Percentiles rank a stretch among this genome's conserved stretches.
phyloP scores from a whole-genome alignment of 1,140 invertebrate genomes.

The Drosophila obscura region DNA sequence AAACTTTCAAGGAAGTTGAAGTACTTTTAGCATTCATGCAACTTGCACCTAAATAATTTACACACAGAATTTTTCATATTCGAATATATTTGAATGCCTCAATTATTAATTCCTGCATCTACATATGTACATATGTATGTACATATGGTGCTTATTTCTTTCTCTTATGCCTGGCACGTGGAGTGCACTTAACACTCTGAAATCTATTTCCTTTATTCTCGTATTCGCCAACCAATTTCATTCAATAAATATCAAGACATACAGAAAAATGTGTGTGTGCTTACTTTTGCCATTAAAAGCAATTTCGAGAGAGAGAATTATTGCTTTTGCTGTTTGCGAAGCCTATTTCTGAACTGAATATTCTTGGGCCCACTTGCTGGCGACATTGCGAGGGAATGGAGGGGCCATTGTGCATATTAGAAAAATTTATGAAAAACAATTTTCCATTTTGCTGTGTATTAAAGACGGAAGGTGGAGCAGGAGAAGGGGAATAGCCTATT shows the following conservation, averaged over 20 bases:
- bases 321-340: constrained; percentile 9
- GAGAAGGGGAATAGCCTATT: constrained; percentile 41
- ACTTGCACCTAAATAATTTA: too few relatives aligned
- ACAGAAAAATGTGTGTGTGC: constrained; percentile 32
- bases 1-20: too few relatives aligned
- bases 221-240: constrained; percentile 5
- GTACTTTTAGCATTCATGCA: too few relatives aligned
- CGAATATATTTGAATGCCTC: too few relatives aligned
- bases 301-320: constrained; percentile 33
- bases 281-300: constrained; percentile 62
- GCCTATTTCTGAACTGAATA: constrained; percentile 6
- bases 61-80: too few relatives aligned
- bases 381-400: constrained; percentile 12
- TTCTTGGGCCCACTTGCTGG: neutral
- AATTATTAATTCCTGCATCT: too few relatives aligned
- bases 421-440: constrained; percentile 64
- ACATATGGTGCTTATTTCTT: too few relatives aligned
- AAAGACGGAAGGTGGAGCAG: neutral
- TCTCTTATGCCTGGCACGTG: too few relatives aligned
- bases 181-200: too few relatives aligned
- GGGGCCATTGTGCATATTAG: constrained; percentile 47
- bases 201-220: neutral
- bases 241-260: constrained; percentile 11
- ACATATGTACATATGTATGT: too few relatives aligned
- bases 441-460: constrained; percentile 26